Evolutionary conservation across 2,797 vertebrate species (phyloP).

Genomic region (Cryptoblepharus egeriae): DNA sequence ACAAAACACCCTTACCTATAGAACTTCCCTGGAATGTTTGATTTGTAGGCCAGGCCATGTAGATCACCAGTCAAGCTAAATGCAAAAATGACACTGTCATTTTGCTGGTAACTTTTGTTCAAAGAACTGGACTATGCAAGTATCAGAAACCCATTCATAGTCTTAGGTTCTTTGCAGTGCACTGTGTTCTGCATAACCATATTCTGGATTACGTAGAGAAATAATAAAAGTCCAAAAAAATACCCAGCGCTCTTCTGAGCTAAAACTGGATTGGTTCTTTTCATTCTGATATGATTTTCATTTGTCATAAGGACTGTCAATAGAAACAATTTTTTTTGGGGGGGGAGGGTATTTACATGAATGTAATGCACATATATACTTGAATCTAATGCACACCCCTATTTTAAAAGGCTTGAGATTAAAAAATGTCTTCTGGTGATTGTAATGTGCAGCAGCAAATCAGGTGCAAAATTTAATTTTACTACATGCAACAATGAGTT

Average conservation of each 20-base stretch:
- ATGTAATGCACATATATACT: no score
- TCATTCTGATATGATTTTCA: background rate
- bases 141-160: background rate
- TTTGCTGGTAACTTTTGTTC: background rate
- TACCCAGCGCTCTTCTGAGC: no score
- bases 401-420: no score
- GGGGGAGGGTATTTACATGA: no score
- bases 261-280: background rate
- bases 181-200: background rate
- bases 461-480: no score
- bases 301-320: fast-evolving
- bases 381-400: no score
- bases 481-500: no score
- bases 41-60: background rate
- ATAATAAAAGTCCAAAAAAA: no score
- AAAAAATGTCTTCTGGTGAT: no score
- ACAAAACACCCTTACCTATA: no score
- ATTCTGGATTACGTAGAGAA: background rate
- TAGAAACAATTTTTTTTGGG: fast-evolving
- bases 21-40: no score
- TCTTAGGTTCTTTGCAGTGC: background rate
- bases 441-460: no score
- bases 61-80: background rate
- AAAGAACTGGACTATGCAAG: background rate
- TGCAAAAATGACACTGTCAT: background rate